phyloP scores from a whole-genome alignment of 2,797 vertebrate species.

The Ataeniobius toweri region DNA sequence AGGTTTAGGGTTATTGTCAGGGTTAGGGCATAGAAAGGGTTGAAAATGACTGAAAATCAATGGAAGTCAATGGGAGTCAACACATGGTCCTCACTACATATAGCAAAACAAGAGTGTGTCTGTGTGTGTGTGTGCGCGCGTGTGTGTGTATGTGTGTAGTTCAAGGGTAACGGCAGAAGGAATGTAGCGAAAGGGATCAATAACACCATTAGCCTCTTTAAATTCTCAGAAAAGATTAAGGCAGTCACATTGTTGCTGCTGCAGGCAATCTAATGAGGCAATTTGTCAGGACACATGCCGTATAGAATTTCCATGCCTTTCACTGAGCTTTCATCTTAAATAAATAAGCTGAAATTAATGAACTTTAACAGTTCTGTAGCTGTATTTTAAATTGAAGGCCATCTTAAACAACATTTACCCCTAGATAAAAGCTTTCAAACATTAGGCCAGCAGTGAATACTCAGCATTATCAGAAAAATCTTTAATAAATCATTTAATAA shows the following conservation, averaged over 20 bases:
- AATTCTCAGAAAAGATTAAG: constrained; percentile 56
- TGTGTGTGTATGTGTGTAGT: constrained; percentile 18
- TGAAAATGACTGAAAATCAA: too few relatives aligned
- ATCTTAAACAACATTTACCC: constrained; percentile 24
- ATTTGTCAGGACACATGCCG: constrained; percentile 45
- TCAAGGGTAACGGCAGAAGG: constrained; percentile 23
- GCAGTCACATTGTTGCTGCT: constrained; percentile 45
- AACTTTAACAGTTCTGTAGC: constrained; percentile 12
- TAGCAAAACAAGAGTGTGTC: too few relatives aligned
- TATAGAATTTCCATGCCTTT: constrained; percentile 54
- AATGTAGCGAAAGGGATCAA: constrained; percentile 49
- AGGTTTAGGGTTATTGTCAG: too few relatives aligned
- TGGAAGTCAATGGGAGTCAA: too few relatives aligned
- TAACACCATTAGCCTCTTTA: constrained; percentile 61
- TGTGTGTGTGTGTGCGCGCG: not conserved
- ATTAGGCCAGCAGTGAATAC: constrained; percentile 3
- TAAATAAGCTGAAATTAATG: constrained; percentile 38
- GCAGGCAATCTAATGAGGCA: constrained; percentile 30
- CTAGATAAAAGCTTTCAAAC: constrained; percentile 10
- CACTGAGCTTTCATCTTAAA: constrained; percentile 49
- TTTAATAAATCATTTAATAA: constrained; percentile 6
- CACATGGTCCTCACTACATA: too few relatives aligned
- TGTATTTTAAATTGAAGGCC: constrained; percentile 39
- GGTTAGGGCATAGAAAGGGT: too few relatives aligned
- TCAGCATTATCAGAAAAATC: not conserved